phyloP scores from a whole-genome alignment of 2,888 invertebrate species.

The Odontomyia ornata region DNA sequence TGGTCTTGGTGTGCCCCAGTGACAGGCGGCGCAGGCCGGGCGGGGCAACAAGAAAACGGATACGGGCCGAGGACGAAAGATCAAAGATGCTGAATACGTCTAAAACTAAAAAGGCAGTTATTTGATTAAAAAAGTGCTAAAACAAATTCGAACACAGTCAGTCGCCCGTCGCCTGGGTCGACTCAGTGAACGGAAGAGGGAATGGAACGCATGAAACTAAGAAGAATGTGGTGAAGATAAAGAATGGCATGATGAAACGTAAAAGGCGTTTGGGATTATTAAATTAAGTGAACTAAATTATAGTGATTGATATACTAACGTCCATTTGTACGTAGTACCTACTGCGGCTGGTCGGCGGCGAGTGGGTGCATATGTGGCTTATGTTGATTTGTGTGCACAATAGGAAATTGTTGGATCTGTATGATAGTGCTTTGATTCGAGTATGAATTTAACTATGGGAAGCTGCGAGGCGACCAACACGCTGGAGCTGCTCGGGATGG shows the following conservation, averaged over 20 bases:
- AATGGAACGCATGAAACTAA: constrained; percentile 4
- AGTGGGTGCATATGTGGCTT: constrained; percentile 39
- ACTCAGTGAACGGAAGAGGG: constrained; percentile 26
- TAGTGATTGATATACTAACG: constrained; percentile 59
- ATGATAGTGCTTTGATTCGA: constrained; percentile 32
- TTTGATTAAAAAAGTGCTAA: constrained; percentile 27
- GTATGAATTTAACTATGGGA: constrained; percentile 35
- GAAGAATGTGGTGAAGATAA: constrained; percentile 37
- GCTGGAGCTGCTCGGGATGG: background rate
- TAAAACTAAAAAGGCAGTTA: constrained; percentile 8
- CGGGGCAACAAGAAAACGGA: background rate
- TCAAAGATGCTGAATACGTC: background rate
- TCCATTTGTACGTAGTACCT: constrained; percentile 34
- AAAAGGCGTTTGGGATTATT: constrained; percentile 55
- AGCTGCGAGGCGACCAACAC: background rate
- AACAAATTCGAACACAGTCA: constrained; percentile 27
- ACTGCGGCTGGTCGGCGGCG: constrained; percentile 8
- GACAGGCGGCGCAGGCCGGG: background rate
- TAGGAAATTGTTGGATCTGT: constrained; percentile 31
- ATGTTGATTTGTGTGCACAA: constrained; percentile 36
- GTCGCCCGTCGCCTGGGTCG: too few relatives aligned
- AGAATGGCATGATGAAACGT: constrained; percentile 41
- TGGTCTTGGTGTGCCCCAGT: constrained; percentile 4
- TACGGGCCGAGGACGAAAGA: background rate
- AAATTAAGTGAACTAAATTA: constrained; percentile 64